Base-by-base conservation (phyloP, 2,888 invertebrate genomes). In the Drosophila imparisetae region DNA sequence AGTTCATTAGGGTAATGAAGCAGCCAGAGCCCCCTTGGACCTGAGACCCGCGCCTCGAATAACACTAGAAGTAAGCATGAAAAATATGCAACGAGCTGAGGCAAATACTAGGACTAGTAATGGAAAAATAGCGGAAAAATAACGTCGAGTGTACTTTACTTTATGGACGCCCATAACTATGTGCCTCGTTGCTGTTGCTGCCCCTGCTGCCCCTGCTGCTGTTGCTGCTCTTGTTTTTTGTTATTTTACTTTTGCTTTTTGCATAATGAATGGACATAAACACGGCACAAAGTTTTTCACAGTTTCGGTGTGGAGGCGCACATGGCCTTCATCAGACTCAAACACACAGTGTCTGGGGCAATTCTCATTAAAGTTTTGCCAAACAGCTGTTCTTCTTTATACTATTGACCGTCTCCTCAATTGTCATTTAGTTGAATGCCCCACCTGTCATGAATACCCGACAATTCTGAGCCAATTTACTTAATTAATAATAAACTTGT, bases 1-100 rank as follows among this genome's bases (percentile, higher is more conserved):
- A 89, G 86, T 86, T 86, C 86, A 86, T 86, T 86, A 86, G 89
- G 86, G 90, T 86, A 86, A 86, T 86, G 86, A 86, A 86, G 88
- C 88, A 88, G 86, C 86, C 88, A 74, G 76, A 75, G 42, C 52
- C 52, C 65, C 58, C 61, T 52, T 49, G 49, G 65, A 60, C 61
- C 74, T 58, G 52, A 64, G 6, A 70, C 48, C 52, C 48, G 50
- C 18, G 53, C 27, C 18, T 34, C 18, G 21, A 48, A 57, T 62
- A 62, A 62, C 60, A 61, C 66, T 45, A 48, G 59, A 27, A 36
- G 24, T 49, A 42, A 64, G 38, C 53, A 60, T 49, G 49, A 52
- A 59, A 66, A 62, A 63, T 62, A 76, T 66, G 57, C 45, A 53
- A 29, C 60, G 15, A 55, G 55, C 52, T 49, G 60, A 15, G 42